phyloP scores from a whole-genome alignment of 1,140 invertebrate genomes.

The Drosophila melanica region DNA sequence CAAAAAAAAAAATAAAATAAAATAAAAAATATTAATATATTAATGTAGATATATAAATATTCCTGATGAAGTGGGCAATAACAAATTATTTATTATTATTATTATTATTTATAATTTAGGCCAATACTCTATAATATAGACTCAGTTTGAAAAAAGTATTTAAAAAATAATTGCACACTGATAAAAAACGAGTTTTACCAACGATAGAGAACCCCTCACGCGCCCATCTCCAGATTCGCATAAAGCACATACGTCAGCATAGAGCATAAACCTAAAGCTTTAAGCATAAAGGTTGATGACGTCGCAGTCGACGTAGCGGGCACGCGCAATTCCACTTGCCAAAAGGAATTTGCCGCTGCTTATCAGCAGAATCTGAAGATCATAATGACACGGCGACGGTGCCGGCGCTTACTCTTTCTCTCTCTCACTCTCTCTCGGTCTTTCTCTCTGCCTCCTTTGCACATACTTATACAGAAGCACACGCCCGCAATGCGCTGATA shows the following conservation, averaged over 20 bases:
- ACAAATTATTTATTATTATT: too few relatives aligned
- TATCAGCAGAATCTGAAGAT: conserved; percentile 28
- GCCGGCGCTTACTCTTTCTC: conserved; percentile 12
- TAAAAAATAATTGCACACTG: too few relatives aligned
- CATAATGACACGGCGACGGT: conserved; percentile 20
- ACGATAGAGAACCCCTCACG: too few relatives aligned
- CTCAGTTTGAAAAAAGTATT: too few relatives aligned
- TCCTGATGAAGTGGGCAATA: too few relatives aligned
- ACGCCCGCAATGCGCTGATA: conserved; percentile 18
- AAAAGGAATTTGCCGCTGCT: conserved; percentile 20
- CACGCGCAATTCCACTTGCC: conserved; percentile 23
- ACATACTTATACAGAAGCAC: too few relatives aligned
- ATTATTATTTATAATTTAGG: too few relatives aligned
- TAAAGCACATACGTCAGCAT: conserved; percentile 18
- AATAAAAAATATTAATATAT: too few relatives aligned
- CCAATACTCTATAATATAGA: too few relatives aligned
- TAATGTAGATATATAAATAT: too few relatives aligned
- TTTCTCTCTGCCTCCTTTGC: not conserved
- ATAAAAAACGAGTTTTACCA: too few relatives aligned
- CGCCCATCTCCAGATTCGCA: not conserved
- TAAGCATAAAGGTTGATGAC: conserved; percentile 14
- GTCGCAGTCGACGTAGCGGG: conserved; percentile 22
- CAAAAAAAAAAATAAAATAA: too few relatives aligned
- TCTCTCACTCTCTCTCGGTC: not conserved
- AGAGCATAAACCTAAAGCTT: conserved; percentile 8